These are phyloP conservation scores for Calephelis nemesis DNA, from an alignment of 1,140 invertebrate species.

Conservation along the genomic window DNA sequence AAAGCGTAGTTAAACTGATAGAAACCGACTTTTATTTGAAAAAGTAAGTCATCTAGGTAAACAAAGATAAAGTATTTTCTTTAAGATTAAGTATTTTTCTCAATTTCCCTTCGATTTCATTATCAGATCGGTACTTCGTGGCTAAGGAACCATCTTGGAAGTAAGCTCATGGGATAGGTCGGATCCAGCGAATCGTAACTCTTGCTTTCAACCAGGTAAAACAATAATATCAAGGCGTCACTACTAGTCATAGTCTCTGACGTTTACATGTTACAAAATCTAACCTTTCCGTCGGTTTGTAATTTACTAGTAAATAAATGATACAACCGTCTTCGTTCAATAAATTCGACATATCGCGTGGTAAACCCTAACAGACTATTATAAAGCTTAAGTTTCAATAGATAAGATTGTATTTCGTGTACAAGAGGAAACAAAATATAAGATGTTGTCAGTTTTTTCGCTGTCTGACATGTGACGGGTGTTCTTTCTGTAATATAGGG, in stretches of 20 bases:
- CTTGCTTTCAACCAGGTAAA: no score
- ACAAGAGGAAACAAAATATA: not conserved
- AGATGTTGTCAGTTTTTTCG: not conserved
- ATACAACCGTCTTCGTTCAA: slow-evolving; percentile 12
- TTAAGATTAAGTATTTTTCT: no score
- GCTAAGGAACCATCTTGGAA: no score
- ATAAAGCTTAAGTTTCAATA: not conserved
- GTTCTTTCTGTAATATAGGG: slow-evolving; percentile 9
- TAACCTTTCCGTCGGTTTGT: slow-evolving; percentile 9
- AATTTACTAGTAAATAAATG: slow-evolving; percentile 17
- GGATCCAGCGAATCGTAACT: no score
- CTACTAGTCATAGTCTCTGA: not conserved
- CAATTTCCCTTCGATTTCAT: no score
- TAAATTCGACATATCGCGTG: slow-evolving; percentile 10
- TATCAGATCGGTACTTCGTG: no score
- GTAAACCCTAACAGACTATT: not conserved
- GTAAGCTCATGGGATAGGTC: no score
- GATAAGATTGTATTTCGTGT: not conserved
- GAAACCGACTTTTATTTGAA: no score
- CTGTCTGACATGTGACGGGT: not conserved
- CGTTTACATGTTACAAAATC: slow-evolving; percentile 6
- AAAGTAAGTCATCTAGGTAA: no score
- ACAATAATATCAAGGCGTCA: not conserved
- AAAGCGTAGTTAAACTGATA: no score
- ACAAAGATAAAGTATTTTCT: no score